phyloP scores from a whole-genome alignment of 2,797 vertebrate genomes.

The Tenualosa thibaudeaui region DNA sequence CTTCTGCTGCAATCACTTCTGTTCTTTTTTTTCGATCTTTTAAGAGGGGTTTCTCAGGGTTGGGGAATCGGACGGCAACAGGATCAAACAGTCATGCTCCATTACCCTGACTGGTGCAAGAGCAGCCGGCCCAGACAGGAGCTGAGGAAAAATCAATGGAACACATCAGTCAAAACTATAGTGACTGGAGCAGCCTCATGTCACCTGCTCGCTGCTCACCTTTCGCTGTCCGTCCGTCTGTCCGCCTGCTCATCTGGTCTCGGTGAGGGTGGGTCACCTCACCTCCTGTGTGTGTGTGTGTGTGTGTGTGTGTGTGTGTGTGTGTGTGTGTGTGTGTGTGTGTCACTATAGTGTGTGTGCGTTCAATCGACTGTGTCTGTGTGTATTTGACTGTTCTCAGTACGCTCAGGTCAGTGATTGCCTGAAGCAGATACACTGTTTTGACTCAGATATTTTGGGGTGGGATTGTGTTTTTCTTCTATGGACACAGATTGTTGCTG shows the following conservation, averaged over 20 bases:
- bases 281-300: background rate
- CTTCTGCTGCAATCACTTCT: background rate
- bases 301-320: background rate
- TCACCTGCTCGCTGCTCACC: background rate
- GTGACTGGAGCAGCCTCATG: background rate
- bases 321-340: background rate
- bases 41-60: background rate
- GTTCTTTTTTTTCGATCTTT: background rate
- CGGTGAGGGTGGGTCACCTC: too few species aligned
- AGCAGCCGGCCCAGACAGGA: background rate
- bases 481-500: background rate
- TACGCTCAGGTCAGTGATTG: background rate
- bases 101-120: background rate
- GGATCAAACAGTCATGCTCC: conserved; percentile 2
- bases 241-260: too few species aligned
- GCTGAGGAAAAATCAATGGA: conserved; percentile 14
- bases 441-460: background rate
- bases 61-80: background rate
- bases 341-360: background rate
- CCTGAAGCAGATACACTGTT: background rate
- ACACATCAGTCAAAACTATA: conserved; percentile 1
- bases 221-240: too few species aligned
- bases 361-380: background rate
- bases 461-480: background rate
- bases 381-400: background rate